Percentiles rank a stretch among this genome's conserved stretches.
Evolutionary conservation across 1,140 invertebrate genomes (phyloP).

Genomic region (Drosophila sproati): DNA sequence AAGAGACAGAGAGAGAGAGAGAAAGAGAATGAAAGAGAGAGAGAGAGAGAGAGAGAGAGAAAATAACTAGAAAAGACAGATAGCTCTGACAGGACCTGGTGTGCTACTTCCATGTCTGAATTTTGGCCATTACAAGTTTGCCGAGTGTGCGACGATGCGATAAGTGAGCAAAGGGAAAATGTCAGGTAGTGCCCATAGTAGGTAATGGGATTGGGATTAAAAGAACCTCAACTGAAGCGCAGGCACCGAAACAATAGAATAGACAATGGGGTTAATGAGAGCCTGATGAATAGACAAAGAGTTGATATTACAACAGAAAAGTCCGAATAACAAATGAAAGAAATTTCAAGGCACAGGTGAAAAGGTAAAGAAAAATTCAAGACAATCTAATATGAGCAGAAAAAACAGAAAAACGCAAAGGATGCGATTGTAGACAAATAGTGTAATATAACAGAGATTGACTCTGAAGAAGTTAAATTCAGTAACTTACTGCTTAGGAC

Average conservation of each 20-base stretch:
- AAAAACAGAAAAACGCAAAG: neutral
- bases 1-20: conserved; percentile 5
- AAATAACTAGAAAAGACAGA: neutral
- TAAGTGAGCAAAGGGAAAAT: conserved; percentile 47
- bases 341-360: neutral
- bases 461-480: neutral
- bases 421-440: neutral
- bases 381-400: neutral
- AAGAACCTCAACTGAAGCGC: neutral
- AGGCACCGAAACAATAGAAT: conserved; percentile 22
- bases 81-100: neutral
- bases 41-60: neutral
- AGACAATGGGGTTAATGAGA: conserved; percentile 43
- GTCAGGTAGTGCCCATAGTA: conserved; percentile 43
- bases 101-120: neutral
- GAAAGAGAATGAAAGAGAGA: conserved; percentile 8
- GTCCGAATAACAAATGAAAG: conserved; percentile 4
- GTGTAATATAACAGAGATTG: neutral
- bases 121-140: conserved; percentile 30
- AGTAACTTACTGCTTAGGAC: neutral
- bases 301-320: conserved; percentile 35
- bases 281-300: conserved; percentile 47
- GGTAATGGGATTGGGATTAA: conserved; percentile 37
- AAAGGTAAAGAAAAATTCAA: neutral
- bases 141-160: conserved; percentile 58